These are phyloP conservation scores for Apodemus agrarius DNA, from an alignment of 2,797 vertebrate genomes.

Conservation along the genomic window DNA sequence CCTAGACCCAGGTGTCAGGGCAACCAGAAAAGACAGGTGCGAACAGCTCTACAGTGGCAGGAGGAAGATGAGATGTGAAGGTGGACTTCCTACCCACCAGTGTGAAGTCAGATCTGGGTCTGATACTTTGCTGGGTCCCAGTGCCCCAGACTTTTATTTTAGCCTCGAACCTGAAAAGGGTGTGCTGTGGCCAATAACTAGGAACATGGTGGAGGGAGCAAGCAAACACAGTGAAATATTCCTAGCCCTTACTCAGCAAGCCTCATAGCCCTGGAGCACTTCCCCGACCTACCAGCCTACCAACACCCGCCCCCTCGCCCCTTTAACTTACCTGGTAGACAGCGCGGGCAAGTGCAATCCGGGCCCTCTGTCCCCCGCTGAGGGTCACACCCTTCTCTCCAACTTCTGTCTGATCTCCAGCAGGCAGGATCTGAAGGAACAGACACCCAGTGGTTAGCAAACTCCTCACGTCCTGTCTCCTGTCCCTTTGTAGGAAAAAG, in stretches of 20 bases:
- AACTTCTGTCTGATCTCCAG: slow-evolving; percentile 96
- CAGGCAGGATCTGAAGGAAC: slow-evolving; percentile 91
- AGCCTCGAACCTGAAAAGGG: slow-evolving; percentile 5
- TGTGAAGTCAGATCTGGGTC: not conserved
- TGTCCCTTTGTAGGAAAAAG: not conserved
- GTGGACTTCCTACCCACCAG: not conserved
- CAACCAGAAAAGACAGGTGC: not conserved
- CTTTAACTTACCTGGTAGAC: slow-evolving; percentile 93
- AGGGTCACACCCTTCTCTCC: slow-evolving; percentile 97
- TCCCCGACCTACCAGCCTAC: not conserved
- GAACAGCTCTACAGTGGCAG: not conserved
- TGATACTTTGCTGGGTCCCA: not conserved
- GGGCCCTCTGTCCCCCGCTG: slow-evolving; percentile 98
- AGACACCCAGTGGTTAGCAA: not conserved
- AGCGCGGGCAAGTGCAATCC: slow-evolving; percentile 95
- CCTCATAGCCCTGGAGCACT: not conserved
- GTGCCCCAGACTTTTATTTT: slow-evolving; percentile 13
- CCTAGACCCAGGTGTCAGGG: not conserved
- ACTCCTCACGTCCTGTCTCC: not conserved
- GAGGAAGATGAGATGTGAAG: not conserved
- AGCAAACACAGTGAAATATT: not conserved
- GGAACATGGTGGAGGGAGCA: not conserved
- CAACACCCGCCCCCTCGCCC: not conserved
- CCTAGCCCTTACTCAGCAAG: not conserved
- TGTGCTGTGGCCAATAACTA: not conserved